These are phyloP conservation scores for Anabas testudineus DNA, from an alignment of 2,797 vertebrate species.

Conservation along the genomic window DNA sequence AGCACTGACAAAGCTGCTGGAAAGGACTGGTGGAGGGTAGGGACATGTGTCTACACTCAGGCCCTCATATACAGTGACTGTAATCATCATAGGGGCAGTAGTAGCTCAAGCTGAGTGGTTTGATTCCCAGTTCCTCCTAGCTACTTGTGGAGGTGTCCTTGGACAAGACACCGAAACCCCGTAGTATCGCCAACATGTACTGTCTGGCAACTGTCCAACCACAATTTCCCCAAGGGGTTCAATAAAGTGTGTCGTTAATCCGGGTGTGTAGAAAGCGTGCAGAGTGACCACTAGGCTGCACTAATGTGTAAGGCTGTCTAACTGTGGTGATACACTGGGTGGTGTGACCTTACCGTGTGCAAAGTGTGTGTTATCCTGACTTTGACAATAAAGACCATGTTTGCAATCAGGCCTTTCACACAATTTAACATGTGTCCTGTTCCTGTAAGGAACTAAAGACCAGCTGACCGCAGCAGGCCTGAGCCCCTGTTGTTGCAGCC, in stretches of 20 bases:
- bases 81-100: too few species aligned
- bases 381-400: not conserved
- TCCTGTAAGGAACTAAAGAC: constrained; percentile 21
- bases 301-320: constrained; percentile 30
- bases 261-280: constrained; percentile 1
- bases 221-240: too few species aligned
- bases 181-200: too few species aligned
- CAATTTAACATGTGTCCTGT: not conserved
- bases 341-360: constrained; percentile 6
- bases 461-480: constrained; percentile 28
- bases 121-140: too few species aligned
- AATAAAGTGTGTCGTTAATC: too few species aligned
- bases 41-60: not conserved
- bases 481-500: constrained; percentile 15
- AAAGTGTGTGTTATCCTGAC: not conserved
- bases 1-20: constrained; percentile 32
- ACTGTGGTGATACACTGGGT: not conserved
- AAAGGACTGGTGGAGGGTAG: constrained; percentile 57
- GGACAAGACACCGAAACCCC: too few species aligned
- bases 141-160: too few species aligned
- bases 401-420: not conserved
- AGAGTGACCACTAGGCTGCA: constrained; percentile 50
- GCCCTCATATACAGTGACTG: not conserved
- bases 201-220: too few species aligned
- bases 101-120: too few species aligned